A percentile compares a stretch with the other conserved stretches of the same genome.
Conservation (phyloP, 2,113 vertebrate species). For the Ailuropoda melanoleuca region DNA sequence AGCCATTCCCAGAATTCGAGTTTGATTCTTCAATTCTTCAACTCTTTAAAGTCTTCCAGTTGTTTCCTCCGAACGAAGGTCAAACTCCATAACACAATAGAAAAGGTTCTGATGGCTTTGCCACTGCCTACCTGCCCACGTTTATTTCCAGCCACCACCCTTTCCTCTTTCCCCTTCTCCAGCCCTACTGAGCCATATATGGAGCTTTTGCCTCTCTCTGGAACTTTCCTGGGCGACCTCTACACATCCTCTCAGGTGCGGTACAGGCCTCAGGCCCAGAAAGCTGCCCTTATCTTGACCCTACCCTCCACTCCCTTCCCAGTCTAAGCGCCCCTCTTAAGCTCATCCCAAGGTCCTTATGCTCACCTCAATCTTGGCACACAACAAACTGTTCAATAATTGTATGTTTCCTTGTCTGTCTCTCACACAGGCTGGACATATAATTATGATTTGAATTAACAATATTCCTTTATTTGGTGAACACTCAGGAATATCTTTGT, state of each 20-base stretch:
- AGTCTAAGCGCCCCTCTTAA: not conserved
- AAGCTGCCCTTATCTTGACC: not conserved
- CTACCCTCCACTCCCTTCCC: no score
- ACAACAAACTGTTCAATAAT: not conserved
- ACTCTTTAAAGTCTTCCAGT: not conserved
- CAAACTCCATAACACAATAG: not conserved
- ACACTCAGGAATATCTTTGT: not conserved
- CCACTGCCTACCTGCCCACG: not conserved
- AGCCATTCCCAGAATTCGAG: not conserved
- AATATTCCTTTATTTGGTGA: not conserved
- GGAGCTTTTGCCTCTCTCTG: not conserved
- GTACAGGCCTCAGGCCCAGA: not conserved
- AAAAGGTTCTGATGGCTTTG: not conserved
- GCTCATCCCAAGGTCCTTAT: not conserved
- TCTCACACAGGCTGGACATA: not conserved
- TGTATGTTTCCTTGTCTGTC: not conserved
- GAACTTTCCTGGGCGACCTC: no score
- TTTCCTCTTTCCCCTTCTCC: not conserved
- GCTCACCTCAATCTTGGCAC: not conserved
- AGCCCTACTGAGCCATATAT: not conserved
- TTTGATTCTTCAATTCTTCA: not conserved
- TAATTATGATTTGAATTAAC: not conserved
- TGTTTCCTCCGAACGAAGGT: not conserved
- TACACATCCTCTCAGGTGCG: no score
- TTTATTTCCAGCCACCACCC: not conserved